Conservation (phyloP, 2,797 vertebrate species). For the Tachyglossus aculeatus region DNA sequence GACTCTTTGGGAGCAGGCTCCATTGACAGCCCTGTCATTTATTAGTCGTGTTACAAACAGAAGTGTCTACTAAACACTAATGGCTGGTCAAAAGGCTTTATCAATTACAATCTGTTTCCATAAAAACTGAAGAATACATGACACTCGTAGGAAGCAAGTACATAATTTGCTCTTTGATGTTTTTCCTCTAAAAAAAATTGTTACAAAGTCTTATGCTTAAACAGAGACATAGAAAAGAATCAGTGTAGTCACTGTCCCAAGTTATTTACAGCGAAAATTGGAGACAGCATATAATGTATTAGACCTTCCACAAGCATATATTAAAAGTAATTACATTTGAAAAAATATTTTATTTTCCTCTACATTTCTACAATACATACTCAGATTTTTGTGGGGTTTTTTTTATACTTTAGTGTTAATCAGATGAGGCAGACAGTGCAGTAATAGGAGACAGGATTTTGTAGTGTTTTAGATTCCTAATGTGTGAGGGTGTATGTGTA, state of each 20-base stretch:
- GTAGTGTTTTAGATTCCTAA: constrained; percentile 50
- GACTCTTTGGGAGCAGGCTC: constrained; percentile 61
- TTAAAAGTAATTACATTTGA: constrained; percentile 84
- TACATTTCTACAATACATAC: constrained; percentile 84
- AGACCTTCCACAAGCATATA: constrained; percentile 82
- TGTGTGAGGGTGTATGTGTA: constrained; percentile 17
- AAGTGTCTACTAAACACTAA: constrained; percentile 71
- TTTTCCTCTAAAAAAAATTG: constrained; percentile 91
- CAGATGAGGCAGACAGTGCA: constrained; percentile 69
- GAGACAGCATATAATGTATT: constrained; percentile 80
- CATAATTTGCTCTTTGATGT: constrained; percentile 88
- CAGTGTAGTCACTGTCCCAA: constrained; percentile 90
- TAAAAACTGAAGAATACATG: constrained; percentile 74
- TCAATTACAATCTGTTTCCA: constrained; percentile 77
- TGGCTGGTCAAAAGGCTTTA: constrained; percentile 72
- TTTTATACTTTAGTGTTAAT: constrained; percentile 64
- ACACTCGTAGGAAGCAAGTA: constrained; percentile 79
- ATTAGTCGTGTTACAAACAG: constrained; percentile 63
- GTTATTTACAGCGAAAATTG: constrained; percentile 92
- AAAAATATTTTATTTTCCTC: constrained; percentile 83
- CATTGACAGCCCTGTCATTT: constrained; percentile 56
- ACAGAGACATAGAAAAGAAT: constrained; percentile 89
- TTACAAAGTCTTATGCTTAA: constrained; percentile 96
- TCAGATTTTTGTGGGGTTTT: constrained; percentile 69
- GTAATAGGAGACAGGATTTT: constrained; percentile 62